Evolutionary conservation across 1,140 invertebrate species (phyloP).

Genomic region (Drosophila guanche): DNA sequence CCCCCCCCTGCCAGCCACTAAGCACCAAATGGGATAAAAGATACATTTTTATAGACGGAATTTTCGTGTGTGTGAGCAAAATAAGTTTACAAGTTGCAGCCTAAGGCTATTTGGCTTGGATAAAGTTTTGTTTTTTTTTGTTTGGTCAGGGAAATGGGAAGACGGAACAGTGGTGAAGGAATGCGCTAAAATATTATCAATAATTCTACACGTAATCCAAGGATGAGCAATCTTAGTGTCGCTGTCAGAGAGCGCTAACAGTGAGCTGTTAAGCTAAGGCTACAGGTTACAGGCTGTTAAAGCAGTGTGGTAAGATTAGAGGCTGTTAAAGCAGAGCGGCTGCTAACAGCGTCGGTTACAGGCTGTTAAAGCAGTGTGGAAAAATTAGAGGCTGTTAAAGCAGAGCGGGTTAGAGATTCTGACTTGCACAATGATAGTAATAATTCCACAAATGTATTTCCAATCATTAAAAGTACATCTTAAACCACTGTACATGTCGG

Average conservation of each 20-base stretch:
- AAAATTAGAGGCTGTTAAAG: not conserved
- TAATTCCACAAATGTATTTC: no score
- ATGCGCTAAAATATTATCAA: no score
- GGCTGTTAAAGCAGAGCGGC: not conserved
- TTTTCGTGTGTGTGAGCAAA: slow-evolving; percentile 40
- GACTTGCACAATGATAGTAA: no score
- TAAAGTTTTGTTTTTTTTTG: slow-evolving; percentile 62
- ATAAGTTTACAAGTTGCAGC: slow-evolving; percentile 77
- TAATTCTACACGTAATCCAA: no score
- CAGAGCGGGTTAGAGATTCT: no score
- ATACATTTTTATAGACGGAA: slow-evolving; percentile 37
- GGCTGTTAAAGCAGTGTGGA: not conserved
- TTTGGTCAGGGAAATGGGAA: slow-evolving; percentile 23
- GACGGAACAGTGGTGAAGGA: slow-evolving; percentile 34
- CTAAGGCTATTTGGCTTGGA: slow-evolving; percentile 70
- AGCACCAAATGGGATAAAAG: slow-evolving; percentile 63
- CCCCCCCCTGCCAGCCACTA: slow-evolving; percentile 1
- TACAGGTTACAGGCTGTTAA: no score
- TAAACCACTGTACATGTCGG: slow-evolving; percentile 4
- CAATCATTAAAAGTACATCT: no score
- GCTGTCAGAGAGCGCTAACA: no score
- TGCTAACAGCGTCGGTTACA: no score
- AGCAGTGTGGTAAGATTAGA: not conserved
- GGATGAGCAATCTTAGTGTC: not conserved
- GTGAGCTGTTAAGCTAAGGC: no score